Conservation (phyloP, 1,140 invertebrate species). For the Eriosoma lanigerum region DNA sequence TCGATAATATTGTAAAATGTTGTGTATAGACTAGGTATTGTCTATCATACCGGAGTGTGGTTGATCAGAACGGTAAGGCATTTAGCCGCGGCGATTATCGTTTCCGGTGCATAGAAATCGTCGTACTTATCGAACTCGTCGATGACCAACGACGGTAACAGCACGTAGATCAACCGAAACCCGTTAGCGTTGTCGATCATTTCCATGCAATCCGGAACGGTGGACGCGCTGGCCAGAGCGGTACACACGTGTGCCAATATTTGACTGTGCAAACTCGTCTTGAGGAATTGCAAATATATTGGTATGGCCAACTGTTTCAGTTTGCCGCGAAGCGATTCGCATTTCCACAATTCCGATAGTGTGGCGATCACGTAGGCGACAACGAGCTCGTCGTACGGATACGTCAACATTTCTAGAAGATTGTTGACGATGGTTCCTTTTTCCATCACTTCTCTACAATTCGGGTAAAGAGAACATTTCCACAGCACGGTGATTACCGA, state of each 20-base stretch:
- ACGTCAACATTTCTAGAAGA: neutral
- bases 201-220: neutral
- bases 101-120: neutral
- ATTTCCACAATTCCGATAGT: conserved; percentile 14
- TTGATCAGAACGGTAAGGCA: neutral
- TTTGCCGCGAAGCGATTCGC: neutral
- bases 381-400: neutral
- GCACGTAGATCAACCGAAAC: neutral
- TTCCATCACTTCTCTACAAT: neutral
- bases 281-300: neutral
- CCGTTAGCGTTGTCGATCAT: neutral
- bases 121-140: conserved; percentile 9
- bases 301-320: neutral
- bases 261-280: neutral
- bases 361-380: conserved; percentile 3
- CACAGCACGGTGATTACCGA: neutral
- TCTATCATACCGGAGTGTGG: neutral
- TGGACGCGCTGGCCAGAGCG: neutral
- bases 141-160: neutral
- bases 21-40: too few relatives aligned
- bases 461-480: neutral
- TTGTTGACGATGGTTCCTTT: neutral
- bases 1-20: too few relatives aligned
- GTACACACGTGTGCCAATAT: neutral
- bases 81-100: neutral